phyloP scores from a whole-genome alignment of 2,888 invertebrate species.

The Eumerus sabulonum region DNA sequence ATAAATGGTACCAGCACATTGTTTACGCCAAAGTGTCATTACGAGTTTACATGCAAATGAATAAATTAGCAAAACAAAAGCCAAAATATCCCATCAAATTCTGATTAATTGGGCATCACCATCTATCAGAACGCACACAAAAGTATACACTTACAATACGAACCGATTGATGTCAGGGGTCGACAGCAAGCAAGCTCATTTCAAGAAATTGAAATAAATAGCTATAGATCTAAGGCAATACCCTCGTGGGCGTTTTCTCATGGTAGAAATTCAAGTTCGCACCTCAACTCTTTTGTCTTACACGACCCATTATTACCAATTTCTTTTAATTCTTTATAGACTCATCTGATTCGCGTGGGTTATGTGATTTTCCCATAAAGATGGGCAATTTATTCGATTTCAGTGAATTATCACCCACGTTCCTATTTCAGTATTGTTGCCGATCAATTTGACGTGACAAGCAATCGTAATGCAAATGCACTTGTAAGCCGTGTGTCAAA shows the following conservation, averaged over 20 bases:
- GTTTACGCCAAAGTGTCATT: too few species aligned
- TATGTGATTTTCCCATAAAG: neutral
- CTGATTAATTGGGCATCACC: conserved; percentile 31
- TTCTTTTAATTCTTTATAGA: conserved; percentile 13
- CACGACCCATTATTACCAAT: conserved; percentile 13
- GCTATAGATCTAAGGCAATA: neutral
- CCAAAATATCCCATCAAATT: too few species aligned
- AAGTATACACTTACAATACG: conserved; percentile 11
- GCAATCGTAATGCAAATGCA: neutral
- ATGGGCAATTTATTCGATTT: conserved; percentile 8
- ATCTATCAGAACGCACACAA: conserved; percentile 17
- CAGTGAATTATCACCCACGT: conserved; percentile 17
- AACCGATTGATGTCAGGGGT: conserved; percentile 26
- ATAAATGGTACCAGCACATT: too few species aligned
- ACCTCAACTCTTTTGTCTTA: conserved; percentile 26
- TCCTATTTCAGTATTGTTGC: neutral
- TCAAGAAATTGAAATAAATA: conserved; percentile 1
- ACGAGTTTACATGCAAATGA: too few species aligned
- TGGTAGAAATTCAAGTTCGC: conserved; percentile 36
- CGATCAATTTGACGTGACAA: neutral
- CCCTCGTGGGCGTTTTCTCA: conserved; percentile 31
- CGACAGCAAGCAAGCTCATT: conserved; percentile 1
- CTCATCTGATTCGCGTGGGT: conserved; percentile 30
- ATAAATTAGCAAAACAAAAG: too few species aligned
- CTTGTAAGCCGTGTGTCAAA: neutral